phyloP scores from a whole-genome alignment of 2,888 invertebrate species.

The Charanyca ferruginea region DNA sequence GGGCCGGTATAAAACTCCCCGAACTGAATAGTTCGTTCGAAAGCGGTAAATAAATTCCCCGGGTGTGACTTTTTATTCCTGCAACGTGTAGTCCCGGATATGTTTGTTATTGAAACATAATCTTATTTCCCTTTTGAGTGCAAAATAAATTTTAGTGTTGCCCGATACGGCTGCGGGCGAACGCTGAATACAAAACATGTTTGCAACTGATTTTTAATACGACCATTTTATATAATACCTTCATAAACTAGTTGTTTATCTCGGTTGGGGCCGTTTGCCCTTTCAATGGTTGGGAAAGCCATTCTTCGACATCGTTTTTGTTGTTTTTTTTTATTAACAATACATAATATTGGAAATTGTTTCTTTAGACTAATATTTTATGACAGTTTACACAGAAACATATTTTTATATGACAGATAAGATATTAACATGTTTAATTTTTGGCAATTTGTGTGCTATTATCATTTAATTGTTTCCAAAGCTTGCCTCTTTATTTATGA shows the following conservation, averaged over 20 bases:
- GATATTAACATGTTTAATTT: neutral
- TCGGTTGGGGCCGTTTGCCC: slow-evolving; percentile 49
- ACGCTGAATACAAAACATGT: slow-evolving; percentile 66
- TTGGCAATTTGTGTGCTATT: neutral
- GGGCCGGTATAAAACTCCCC: slow-evolving; percentile 46
- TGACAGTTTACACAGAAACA: neutral
- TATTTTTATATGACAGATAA: neutral
- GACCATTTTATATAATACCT: slow-evolving; percentile 58
- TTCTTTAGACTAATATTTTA: slow-evolving; percentile 28
- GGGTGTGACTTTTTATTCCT: slow-evolving; percentile 75
- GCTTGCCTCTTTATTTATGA: too few relatives aligned
- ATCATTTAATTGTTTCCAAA: too few relatives aligned
- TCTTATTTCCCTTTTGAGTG: slow-evolving; percentile 80
- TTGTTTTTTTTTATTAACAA: slow-evolving; percentile 46
- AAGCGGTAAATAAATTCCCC: slow-evolving; percentile 68
- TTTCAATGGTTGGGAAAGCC: slow-evolving; percentile 45
- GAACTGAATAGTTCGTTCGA: slow-evolving; percentile 63
- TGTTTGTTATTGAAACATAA: slow-evolving; percentile 84
- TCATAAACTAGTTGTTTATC: slow-evolving; percentile 63
- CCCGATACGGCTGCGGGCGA: slow-evolving; percentile 67
- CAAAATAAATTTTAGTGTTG: slow-evolving; percentile 80
- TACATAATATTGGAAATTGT: slow-evolving; percentile 37
- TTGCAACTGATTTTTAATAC: slow-evolving; percentile 68
- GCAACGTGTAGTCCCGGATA: slow-evolving; percentile 73
- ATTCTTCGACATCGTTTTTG: slow-evolving; percentile 39